These are phyloP conservation scores for Torymus aiolomorphi DNA, from an alignment of 2,888 invertebrate genomes.

Conservation along the genomic window DNA sequence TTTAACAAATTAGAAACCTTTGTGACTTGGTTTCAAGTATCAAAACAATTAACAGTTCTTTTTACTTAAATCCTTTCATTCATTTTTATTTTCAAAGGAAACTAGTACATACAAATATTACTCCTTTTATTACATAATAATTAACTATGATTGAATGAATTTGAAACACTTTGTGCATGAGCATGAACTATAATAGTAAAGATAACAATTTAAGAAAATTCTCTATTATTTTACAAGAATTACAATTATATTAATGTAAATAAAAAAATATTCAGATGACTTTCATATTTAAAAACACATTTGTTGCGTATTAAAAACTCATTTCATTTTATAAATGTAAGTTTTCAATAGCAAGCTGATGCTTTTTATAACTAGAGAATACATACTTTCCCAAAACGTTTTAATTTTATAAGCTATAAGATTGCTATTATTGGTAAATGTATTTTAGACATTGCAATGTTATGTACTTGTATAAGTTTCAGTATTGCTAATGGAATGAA, in stretches of 20 bases:
- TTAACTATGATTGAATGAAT: slow-evolving; percentile 3
- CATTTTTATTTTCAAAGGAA: slow-evolving; percentile 30
- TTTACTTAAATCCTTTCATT: slow-evolving; percentile 17
- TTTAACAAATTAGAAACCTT: too few relatives aligned
- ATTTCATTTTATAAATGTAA: background rate
- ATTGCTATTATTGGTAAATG: slow-evolving; percentile 5
- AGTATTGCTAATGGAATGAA: slow-evolving; percentile 68
- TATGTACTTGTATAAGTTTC: slow-evolving; percentile 46
- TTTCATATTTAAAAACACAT: too few relatives aligned
- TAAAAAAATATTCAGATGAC: too few relatives aligned
- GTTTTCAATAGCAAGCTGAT: slow-evolving; percentile 2
- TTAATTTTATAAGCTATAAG: background rate
- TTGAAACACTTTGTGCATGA: slow-evolving; percentile 42
- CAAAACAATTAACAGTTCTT: slow-evolving; percentile 17
- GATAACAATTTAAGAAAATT: background rate
- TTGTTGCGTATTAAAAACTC: too few relatives aligned
- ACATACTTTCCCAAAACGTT: too few relatives aligned
- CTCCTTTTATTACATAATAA: background rate
- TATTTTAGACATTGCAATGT: slow-evolving; percentile 21
- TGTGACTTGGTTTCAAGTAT: background rate
- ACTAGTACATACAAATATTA: slow-evolving; percentile 32
- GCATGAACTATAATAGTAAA: background rate
- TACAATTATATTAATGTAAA: too few relatives aligned
- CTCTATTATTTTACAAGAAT: too few relatives aligned
- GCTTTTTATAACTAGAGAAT: too few relatives aligned